Evolutionary conservation across 2,888 invertebrate species (phyloP).

Genomic region (Andrena flavipes): DNA sequence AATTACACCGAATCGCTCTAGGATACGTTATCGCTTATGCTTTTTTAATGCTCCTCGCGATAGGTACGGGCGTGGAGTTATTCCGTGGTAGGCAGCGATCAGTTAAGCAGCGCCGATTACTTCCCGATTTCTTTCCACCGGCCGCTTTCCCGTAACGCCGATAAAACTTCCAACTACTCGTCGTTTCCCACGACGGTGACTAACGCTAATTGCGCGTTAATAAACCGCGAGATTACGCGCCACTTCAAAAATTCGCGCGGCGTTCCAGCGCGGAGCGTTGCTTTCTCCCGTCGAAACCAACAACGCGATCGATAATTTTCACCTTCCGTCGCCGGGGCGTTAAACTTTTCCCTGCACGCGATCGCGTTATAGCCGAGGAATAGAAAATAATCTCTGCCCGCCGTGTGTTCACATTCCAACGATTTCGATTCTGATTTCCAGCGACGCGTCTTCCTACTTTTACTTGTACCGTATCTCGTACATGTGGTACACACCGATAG

Average conservation of each 20-base stretch:
- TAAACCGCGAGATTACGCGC: conserved; percentile 57
- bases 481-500: conserved; percentile 89
- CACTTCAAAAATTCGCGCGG: conserved; percentile 32
- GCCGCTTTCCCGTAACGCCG: conserved; percentile 51
- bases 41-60: conserved; percentile 26
- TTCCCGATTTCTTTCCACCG: conserved; percentile 48
- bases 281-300: conserved; percentile 55
- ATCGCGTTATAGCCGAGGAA: not conserved
- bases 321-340: not conserved
- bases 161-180: conserved; percentile 40
- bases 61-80: conserved; percentile 29
- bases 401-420: not conserved
- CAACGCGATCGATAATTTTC: conserved; percentile 11
- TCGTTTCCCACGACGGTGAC: conserved; percentile 65
- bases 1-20: conserved; percentile 42
- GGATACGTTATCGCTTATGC: conserved; percentile 46
- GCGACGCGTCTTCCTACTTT: conserved; percentile 84
- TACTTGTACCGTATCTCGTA: conserved; percentile 91
- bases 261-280: conserved; percentile 41
- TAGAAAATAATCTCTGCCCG: not conserved
- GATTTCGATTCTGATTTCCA: conserved; percentile 33
- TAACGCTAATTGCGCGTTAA: conserved; percentile 66
- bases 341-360: not conserved
- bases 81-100: conserved; percentile 31
- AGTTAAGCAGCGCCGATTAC: conserved; percentile 32